Evolutionary conservation across 2,888 invertebrate genomes (phyloP), one percentile per base, ranked within the genome.

Genomic region (Agrilus cyanescens): DNA sequence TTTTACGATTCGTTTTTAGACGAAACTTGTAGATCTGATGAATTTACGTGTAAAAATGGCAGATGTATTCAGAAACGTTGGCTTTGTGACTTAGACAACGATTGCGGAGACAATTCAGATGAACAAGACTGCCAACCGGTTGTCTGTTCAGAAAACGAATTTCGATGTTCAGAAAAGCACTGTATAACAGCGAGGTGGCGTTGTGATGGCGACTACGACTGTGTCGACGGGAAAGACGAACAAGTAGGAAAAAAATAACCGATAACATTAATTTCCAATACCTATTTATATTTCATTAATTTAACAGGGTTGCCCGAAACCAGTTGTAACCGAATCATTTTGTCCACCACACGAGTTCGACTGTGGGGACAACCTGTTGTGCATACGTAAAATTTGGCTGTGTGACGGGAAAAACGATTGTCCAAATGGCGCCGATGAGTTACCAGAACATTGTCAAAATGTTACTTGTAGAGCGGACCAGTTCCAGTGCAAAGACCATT

Each of bases 11-110:
- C 43, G 50, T 36, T 54, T 54, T 33, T 57, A 89, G 90, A 89
- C 73, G 85, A 84, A 62, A 91, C 91, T 15, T 94, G 93, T 67
- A 82, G 89, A 52, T 78, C 85, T 40, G 90, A 90, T 64, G 89
- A 94, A 67, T 91, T 91, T 64, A 88, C 89, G n/a, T 94, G 94
- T 67, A 78, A 75, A 40, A 88, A 89, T 62, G 85, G 89, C 44
- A 84, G 84, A 58, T 91, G 91, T 66, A 87, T 91, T 57, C 87
- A 88, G 61, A 76, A 80, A 52, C 72, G 80, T 46, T 91, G 90
- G 90, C 76, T 82, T 16, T 91, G 91, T 62, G 91, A 91, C 60
- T 75, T 77, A 7, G 89, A 90, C 59, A 79, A 87, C 55, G 90
- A 91, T 61, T 91, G 91, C 57, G 86, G 84, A 4, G 90, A 91